These are phyloP conservation scores for Malurus leucopterus DNA, from an alignment of 2,797 vertebrate species.

Conservation along the genomic window DNA sequence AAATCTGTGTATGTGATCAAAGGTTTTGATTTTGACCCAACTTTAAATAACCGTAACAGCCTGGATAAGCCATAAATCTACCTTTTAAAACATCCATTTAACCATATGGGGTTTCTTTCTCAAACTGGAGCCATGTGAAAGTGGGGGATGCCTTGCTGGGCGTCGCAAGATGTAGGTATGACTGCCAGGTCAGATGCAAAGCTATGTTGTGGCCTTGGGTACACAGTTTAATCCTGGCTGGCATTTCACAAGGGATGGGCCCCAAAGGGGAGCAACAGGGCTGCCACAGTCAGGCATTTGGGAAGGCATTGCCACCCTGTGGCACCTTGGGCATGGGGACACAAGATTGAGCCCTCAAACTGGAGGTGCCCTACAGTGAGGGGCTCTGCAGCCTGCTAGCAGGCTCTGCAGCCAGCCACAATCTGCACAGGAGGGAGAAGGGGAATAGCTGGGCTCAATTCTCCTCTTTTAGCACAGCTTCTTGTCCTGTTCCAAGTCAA, in stretches of 20 bases:
- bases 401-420: neutral
- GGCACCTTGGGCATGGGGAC: fast-evolving
- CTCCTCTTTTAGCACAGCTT: neutral
- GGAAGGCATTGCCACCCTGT: fast-evolving
- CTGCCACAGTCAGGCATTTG: fast-evolving
- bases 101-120: neutral
- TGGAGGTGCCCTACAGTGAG: neutral
- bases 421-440: neutral
- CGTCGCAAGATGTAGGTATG: fast-evolving
- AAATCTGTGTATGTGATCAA: neutral
- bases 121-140: neutral
- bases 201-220: neutral
- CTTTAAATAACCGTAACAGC: conserved; percentile 2
- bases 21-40: conserved; percentile 28
- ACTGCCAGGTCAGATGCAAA: neutral
- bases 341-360: neutral
- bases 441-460: neutral
- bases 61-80: neutral
- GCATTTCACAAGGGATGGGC: neutral
- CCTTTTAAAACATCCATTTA: neutral
- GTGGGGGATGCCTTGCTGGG: neutral
- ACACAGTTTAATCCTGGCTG: neutral
- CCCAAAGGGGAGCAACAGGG: neutral
- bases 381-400: neutral
- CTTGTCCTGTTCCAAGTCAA: neutral